Evolutionary conservation across 64 coral and sea anemone genomes (phyloP).

Genomic region (Astreopora myriophthalma): DNA sequence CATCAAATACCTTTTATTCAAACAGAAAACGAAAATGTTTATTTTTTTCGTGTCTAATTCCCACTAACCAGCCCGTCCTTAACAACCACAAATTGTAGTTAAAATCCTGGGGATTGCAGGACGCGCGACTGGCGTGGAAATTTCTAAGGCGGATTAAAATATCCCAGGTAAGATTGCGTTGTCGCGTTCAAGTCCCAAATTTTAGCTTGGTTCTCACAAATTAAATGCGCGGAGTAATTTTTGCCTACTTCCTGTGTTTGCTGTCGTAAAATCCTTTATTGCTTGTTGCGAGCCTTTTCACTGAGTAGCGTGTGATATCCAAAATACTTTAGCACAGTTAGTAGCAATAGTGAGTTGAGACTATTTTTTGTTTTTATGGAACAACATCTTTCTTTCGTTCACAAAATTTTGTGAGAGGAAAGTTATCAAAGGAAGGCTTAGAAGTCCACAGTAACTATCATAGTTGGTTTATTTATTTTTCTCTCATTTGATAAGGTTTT

Average conservation of each 20-base stretch:
- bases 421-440: too few species aligned
- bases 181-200: background rate
- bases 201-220: background rate
- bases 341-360: too few species aligned
- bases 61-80: background rate
- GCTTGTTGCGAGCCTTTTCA: background rate
- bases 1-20: background rate
- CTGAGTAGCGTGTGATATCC: too few species aligned
- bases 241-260: background rate
- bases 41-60: background rate
- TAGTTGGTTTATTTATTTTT: too few species aligned
- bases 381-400: too few species aligned
- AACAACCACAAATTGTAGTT: background rate
- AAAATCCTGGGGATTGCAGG: background rate
- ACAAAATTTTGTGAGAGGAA: too few species aligned
- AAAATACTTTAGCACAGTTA: too few species aligned
- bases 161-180: background rate
- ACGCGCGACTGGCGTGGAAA: background rate
- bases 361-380: too few species aligned
- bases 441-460: too few species aligned
- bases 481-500: too few species aligned
- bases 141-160: background rate
- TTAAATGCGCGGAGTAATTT: background rate
- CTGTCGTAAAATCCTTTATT: background rate
- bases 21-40: conserved; percentile 25